Evolutionary conservation across 2,797 vertebrate genomes (phyloP).

Genomic region (Acanthurus lineatus): DNA sequence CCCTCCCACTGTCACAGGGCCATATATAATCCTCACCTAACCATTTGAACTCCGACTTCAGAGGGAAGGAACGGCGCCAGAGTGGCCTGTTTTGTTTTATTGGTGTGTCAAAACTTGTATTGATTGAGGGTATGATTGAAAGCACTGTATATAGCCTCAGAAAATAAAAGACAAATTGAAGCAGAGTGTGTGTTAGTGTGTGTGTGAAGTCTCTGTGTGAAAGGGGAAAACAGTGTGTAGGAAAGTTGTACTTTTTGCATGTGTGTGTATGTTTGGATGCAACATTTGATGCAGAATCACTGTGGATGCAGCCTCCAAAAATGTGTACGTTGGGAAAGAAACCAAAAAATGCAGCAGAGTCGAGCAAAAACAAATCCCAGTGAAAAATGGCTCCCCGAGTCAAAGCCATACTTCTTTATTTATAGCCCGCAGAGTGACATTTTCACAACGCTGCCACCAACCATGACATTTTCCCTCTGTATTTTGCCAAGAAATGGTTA

Average conservation of each 20-base stretch:
- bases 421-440: slow-evolving; percentile 68
- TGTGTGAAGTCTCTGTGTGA: not conserved
- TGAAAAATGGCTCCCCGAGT: slow-evolving; percentile 52
- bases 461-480: slow-evolving; percentile 52
- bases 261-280: not conserved
- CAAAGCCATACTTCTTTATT: slow-evolving; percentile 61
- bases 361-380: slow-evolving; percentile 44
- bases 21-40: slow-evolving; percentile 66
- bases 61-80: slow-evolving; percentile 57
- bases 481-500: slow-evolving; percentile 58
- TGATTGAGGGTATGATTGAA: slow-evolving; percentile 69
- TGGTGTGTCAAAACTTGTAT: slow-evolving; percentile 72
- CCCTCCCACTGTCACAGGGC: slow-evolving; percentile 59
- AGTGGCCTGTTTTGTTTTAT: slow-evolving; percentile 68
- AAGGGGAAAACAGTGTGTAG: slow-evolving; percentile 7
- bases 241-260: not conserved
- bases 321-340: not conserved
- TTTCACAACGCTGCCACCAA: slow-evolving; percentile 64
- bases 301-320: slow-evolving; percentile 2
- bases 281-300: not conserved
- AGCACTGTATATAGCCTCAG: slow-evolving; percentile 38
- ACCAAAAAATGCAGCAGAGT: slow-evolving; percentile 12
- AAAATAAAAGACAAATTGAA: slow-evolving; percentile 52
- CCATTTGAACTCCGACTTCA: slow-evolving; percentile 70
- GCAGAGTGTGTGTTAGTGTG: not conserved